Evolutionary conservation across 2,888 invertebrate species (phyloP).

Genomic region (Cheilosia urbana): DNA sequence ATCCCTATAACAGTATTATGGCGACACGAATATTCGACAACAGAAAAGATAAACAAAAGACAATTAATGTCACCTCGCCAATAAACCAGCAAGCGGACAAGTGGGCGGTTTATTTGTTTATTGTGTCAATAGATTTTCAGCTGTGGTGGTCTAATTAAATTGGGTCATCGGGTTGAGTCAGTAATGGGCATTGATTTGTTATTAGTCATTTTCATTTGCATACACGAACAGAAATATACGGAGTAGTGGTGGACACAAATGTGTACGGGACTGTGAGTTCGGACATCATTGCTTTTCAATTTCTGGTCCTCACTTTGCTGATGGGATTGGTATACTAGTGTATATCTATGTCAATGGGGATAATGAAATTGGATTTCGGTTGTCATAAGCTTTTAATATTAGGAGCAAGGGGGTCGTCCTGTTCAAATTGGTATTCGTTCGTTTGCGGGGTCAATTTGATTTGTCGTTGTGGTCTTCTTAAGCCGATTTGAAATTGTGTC

Average conservation of each 20-base stretch:
- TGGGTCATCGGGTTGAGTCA: slow-evolving; percentile 7
- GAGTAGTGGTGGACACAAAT: too few relatives aligned
- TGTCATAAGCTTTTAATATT: too few relatives aligned
- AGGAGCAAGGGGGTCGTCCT: too few relatives aligned
- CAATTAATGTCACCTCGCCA: slow-evolving; percentile 8
- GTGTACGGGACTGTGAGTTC: not conserved
- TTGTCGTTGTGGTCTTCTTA: too few relatives aligned
- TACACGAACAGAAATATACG: not conserved
- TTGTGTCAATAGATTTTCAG: slow-evolving; percentile 21
- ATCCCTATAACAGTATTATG: slow-evolving; percentile 4
- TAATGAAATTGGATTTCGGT: too few relatives aligned
- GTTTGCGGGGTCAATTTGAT: too few relatives aligned
- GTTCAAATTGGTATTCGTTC: too few relatives aligned
- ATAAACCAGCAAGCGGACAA: not conserved
- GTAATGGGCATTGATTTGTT: slow-evolving; percentile 29
- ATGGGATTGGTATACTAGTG: too few relatives aligned
- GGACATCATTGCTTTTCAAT: too few relatives aligned
- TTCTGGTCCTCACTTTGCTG: too few relatives aligned
- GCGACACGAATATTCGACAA: slow-evolving; percentile 27
- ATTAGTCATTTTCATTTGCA: slow-evolving; percentile 10
- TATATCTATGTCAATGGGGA: too few relatives aligned
- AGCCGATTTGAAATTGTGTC: too few relatives aligned
- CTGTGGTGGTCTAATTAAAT: slow-evolving; percentile 22
- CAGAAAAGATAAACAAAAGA: slow-evolving; percentile 17
- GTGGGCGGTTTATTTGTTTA: slow-evolving; percentile 17